Evolutionary conservation across 1,140 invertebrate species (phyloP).

Genomic region (Sycophila sp.): DNA sequence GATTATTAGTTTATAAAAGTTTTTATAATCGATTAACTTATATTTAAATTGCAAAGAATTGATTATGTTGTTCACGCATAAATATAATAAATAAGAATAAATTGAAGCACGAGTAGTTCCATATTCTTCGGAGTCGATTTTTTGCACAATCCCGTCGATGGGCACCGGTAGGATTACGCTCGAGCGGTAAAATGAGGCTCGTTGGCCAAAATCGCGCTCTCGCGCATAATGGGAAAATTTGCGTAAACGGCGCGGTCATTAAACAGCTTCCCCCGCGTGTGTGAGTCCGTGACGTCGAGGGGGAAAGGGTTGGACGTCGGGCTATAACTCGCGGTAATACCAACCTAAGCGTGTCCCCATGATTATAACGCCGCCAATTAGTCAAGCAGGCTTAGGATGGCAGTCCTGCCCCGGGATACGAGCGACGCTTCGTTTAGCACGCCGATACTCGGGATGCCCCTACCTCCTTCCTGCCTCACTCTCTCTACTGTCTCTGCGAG

Average conservation of each 20-base stretch:
- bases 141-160: slow-evolving; percentile 34
- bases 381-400: slow-evolving; percentile 67
- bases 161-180: neutral
- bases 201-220: slow-evolving; percentile 58
- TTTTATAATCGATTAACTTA: too few species aligned
- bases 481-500: too few species aligned
- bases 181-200: neutral
- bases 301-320: slow-evolving; percentile 32
- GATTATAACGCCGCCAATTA: slow-evolving; percentile 68
- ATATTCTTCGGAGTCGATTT: too few species aligned
- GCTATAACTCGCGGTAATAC: slow-evolving; percentile 68
- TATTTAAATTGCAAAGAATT: too few species aligned
- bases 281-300: slow-evolving; percentile 42
- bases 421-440: slow-evolving; percentile 22
- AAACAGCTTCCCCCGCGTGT: slow-evolving; percentile 47
- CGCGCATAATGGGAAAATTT: slow-evolving; percentile 68
- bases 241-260: slow-evolving; percentile 60
- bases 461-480: too few species aligned
- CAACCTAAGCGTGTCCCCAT: slow-evolving; percentile 67
- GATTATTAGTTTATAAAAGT: too few species aligned
- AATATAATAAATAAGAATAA: too few species aligned
- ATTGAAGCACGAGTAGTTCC: too few species aligned
- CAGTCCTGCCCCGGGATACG: slow-evolving; percentile 28
- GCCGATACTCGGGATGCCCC: neutral
- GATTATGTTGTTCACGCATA: too few species aligned